Percentiles rank a stretch among this genome's conserved stretches.
These are phyloP conservation scores for Xanthorhoe spadicearia DNA, from an alignment of 2,888 invertebrate species.

Conservation along the genomic window DNA sequence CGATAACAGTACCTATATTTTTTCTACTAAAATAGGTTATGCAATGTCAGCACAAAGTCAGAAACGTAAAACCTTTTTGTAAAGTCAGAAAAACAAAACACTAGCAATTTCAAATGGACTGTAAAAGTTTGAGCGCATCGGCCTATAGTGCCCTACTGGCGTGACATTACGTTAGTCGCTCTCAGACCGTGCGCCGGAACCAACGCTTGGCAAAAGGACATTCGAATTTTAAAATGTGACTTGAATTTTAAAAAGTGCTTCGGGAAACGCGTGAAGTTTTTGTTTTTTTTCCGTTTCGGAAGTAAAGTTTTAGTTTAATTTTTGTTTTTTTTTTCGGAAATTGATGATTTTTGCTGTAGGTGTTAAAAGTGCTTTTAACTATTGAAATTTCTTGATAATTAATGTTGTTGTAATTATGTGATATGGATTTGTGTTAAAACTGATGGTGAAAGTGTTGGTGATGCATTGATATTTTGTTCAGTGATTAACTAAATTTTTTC, in stretches of 20 bases:
- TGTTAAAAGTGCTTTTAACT: no score
- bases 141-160: slow-evolving; percentile 37
- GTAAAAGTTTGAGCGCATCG: slow-evolving; percentile 16
- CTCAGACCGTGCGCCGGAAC: slow-evolving; percentile 59
- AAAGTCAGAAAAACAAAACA: no score
- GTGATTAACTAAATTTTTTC: no score
- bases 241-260: not conserved
- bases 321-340: not conserved
- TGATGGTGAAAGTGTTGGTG: no score
- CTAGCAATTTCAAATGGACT: not conserved
- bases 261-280: not conserved
- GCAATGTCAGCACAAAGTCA: no score
- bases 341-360: not conserved
- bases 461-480: no score
- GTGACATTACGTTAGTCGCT: slow-evolving; percentile 58
- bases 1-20: no score
- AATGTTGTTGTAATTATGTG: no score
- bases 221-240: slow-evolving; percentile 23
- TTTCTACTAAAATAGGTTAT: no score
- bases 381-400: no score
- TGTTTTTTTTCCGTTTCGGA: not conserved
- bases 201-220: slow-evolving; percentile 40
- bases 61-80: no score
- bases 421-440: no score
- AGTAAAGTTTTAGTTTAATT: not conserved